phyloP scores from a whole-genome alignment of 2,797 vertebrate genomes.

The Anableps anableps region DNA sequence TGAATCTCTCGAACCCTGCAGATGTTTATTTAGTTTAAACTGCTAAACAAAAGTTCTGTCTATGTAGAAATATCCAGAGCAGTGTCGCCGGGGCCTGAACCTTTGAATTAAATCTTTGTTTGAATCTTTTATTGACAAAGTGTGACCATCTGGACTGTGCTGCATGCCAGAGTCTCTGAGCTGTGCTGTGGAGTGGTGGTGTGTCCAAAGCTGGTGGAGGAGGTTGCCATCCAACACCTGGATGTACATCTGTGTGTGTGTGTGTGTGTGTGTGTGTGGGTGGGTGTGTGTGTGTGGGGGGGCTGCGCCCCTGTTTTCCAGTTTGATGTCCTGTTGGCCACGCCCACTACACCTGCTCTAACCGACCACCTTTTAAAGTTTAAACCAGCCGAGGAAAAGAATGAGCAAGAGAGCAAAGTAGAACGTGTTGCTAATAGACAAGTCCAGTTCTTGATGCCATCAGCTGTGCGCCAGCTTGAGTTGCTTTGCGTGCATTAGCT shows the following conservation, averaged over 20 bases:
- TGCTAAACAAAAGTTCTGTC: neutral
- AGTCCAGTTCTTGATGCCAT: constrained; percentile 87
- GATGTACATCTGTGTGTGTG: constrained; percentile 25
- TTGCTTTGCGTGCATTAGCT: constrained; percentile 74
- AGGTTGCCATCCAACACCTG: constrained; percentile 67
- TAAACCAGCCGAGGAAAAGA: constrained; percentile 67
- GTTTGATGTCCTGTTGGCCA: constrained; percentile 95
- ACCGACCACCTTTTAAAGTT: constrained; percentile 90
- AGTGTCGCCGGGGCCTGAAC: constrained; percentile 5
- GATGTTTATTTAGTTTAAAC: neutral
- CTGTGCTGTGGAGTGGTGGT: constrained; percentile 74
- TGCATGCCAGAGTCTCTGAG: constrained; percentile 76
- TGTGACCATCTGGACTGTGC: constrained; percentile 84
- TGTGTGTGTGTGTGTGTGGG: too few relatives aligned
- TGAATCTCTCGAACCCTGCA: neutral
- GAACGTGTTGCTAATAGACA: constrained; percentile 93
- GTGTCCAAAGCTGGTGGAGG: constrained; percentile 71
- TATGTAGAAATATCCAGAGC: neutral
- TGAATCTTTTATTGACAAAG: constrained; percentile 44
- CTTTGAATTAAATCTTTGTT: constrained; percentile 44
- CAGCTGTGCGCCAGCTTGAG: constrained; percentile 82
- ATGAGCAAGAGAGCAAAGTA: constrained; percentile 80
- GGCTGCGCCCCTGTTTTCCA: constrained; percentile 85
- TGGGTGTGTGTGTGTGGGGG: constrained; percentile 15
- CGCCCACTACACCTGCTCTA: constrained; percentile 91